Evolutionary conservation across 2,888 invertebrate species (phyloP), one percentile per base, ranked within the genome.

Genomic region (Pammene fasciana): DNA sequence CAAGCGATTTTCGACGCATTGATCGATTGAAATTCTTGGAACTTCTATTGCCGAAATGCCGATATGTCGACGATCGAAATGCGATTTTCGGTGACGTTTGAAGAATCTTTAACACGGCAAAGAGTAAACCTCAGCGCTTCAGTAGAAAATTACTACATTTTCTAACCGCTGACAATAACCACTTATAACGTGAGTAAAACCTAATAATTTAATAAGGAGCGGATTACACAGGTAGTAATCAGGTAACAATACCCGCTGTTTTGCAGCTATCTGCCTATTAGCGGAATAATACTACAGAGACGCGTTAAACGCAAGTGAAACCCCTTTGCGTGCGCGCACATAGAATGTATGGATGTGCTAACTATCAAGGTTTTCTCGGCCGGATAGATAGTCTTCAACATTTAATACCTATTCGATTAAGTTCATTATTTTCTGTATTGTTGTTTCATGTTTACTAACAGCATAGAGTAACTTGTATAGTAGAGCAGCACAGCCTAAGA

Each of bases 201-300:
- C 43, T 45, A 64, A 64, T 60, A 60, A 65, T 59, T 52, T 34
- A 56, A 62, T 18, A 56, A 18, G 38, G 43, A 43, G 52, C n/a
- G 34, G 52, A 70, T 70, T 65, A 70, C 43, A 60, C 43, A 60
- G n/a, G 48, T n/a, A 16, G 38, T 70, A 65, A 70, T 65, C 64
- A 45, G 7, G 55, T 16, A 55, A 65, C 54, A 60, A 65, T 65
- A 68, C 54, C 65, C 59, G 46, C 41, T 54, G 60, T 14, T 60
- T 65, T 70, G 70, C 55, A 64, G 68, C 64, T 57, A 64, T 64
- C 57, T 65, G 56, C 68, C 57, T 57, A 68, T 68, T 65, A 68
- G 59, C 64, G 14, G 45, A 14, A 50, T 68, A 68, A 68, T 59
- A 52, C n/a, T 57, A 68, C 62, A 68, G 26, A 18, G 57, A 54